Evolutionary conservation across 2,113 vertebrate genomes (phyloP), one percentile per base, ranked within the genome.

Genomic region (Synodontis membranacea): DNA sequence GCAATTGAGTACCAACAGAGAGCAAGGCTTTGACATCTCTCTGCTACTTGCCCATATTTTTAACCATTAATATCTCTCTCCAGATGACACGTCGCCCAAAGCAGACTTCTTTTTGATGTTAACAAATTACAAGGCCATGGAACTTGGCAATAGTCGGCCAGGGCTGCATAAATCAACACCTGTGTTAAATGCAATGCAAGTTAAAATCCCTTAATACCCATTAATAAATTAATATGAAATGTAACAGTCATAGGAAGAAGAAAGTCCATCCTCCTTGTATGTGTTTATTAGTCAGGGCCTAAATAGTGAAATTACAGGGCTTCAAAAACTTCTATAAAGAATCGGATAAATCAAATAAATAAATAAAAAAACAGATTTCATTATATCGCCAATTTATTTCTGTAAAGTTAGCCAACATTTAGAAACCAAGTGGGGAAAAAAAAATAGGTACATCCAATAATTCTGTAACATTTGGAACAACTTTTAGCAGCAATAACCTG

Each of bases 41-140:
- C 34, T 82, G 23, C 34, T 39, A 80, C 42, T 82, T 82, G 25
- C 8, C 42, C 58, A 64, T 82, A 64, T 64, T 82, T 64, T 82
- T 62, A 64, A 31, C 39, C 8, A 31, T 82, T n/a, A 64, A 82
- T 64, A 64, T 46, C 34, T 46, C 25, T 82, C 58, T 44, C 3
- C 14, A 31, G 28, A n/a, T 50, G 44, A 19, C 28, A 76, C 74
- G 31, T 50, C 14, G 1, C 50, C 74, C 74, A 19, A n/a, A 50
- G n/a, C 28, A 0, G 14, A 50, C 31, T 50, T 74, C 11, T 14
- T 31, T 50, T 23, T 28, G 70, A 46, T 74, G 70, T 74, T 25
- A 44, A 74, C 70, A 74, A 28, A 44, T 74, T 74, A 28, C 37
- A 44, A 74, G 28, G 42, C 39, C 23, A 46, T 74, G 42, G 23